Percentiles rank a stretch among this genome's conserved stretches.
phyloP scores from a whole-genome alignment of 2,797 vertebrate species.

The Lepilemur septentrionalis region DNA sequence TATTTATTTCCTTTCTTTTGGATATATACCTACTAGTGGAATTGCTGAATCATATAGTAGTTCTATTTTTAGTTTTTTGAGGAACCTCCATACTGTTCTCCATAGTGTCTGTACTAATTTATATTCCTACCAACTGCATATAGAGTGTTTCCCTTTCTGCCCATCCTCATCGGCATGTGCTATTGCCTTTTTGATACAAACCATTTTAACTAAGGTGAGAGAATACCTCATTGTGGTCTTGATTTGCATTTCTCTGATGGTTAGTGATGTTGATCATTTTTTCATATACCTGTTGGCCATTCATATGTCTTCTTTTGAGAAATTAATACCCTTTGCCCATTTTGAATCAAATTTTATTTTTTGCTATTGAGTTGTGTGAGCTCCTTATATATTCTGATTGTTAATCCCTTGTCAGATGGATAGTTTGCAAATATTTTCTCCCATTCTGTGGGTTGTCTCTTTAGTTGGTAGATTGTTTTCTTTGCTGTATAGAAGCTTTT shows the following conservation, averaged over 20 bases:
- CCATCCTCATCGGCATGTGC: neutral
- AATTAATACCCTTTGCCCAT: neutral
- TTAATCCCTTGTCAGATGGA: neutral
- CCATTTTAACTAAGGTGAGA: neutral
- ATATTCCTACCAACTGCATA: neutral
- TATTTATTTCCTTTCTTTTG: neutral
- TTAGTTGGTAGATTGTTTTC: neutral
- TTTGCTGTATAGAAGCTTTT: neutral
- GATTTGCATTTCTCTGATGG: neutral
- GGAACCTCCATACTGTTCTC: neutral
- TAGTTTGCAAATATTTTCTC: neutral
- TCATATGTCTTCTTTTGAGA: neutral
- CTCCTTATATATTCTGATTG: neutral
- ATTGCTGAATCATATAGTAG: neutral
- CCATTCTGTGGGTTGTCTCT: neutral
- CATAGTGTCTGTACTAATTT: neutral
- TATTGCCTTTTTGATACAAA: neutral
- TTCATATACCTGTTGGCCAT: neutral
- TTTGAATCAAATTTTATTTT: neutral
- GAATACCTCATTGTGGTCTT: neutral
- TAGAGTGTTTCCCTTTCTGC: neutral
- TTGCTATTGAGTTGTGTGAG: neutral
- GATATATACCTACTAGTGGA: neutral
- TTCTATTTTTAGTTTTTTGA: neutral
- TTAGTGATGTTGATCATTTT: neutral